phyloP scores from a whole-genome alignment of 2,888 invertebrate species.

The Thysanoteuthis rhombus region DNA sequence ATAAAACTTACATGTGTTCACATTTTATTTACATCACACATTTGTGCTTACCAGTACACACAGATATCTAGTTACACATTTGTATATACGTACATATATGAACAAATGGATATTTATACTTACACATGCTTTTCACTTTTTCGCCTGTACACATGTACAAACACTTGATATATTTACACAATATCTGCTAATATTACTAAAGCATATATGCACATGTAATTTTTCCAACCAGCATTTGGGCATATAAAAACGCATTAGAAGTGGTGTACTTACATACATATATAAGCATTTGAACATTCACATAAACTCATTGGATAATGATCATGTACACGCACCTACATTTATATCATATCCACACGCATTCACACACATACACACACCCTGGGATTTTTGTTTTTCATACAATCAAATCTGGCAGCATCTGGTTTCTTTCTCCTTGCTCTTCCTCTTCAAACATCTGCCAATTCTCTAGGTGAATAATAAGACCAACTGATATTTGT shows the following conservation, averaged over 20 bases:
- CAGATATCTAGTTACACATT: too few relatives aligned
- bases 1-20: too few relatives aligned
- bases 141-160: background rate
- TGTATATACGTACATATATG: too few relatives aligned
- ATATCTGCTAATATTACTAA: too few relatives aligned
- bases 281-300: too few relatives aligned
- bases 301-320: background rate
- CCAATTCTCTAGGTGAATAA: background rate
- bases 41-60: too few relatives aligned
- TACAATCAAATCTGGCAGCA: background rate
- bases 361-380: background rate
- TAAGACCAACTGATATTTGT: background rate
- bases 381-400: too few relatives aligned
- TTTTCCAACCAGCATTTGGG: background rate
- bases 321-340: background rate
- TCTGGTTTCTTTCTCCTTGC: background rate
- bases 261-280: background rate
- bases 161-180: background rate
- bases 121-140: background rate
- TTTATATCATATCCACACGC: background rate
- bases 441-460: background rate
- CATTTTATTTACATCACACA: too few relatives aligned
- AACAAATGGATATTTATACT: background rate
- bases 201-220: background rate
- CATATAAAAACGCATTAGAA: background rate